phyloP scores from a whole-genome alignment of 35 echinoderm and acorn worm genomes.

The Heliocidaris tuberculata region DNA sequence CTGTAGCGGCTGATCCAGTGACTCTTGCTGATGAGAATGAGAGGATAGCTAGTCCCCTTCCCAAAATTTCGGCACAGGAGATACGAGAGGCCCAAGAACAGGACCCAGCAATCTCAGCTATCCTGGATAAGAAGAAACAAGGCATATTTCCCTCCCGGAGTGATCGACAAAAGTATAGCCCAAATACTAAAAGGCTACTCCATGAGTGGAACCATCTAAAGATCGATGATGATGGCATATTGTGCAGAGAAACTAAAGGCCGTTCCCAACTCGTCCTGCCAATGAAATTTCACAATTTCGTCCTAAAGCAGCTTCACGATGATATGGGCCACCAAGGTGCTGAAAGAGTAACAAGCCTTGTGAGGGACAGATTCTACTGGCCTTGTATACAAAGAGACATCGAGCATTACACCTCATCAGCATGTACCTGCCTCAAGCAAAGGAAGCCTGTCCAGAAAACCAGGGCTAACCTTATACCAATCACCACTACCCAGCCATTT shows the following conservation, averaged over 20 bases:
- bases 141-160: no score
- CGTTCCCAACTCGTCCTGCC: constrained; percentile 20
- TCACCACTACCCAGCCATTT: constrained; percentile 59
- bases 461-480: constrained; percentile 38
- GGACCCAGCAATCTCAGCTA: no score
- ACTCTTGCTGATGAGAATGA: no score
- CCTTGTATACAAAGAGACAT: constrained; percentile 61
- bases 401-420: constrained; percentile 6
- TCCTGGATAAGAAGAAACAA: no score
- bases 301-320: constrained; percentile 36
- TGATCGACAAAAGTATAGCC: no score
- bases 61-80: no score
- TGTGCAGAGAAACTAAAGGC: background rate
- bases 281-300: background rate
- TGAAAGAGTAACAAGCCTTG: constrained; percentile 51
- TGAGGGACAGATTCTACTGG: constrained; percentile 62
- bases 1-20: no score
- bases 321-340: constrained; percentile 57
- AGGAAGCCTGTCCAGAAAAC: constrained; percentile 21
- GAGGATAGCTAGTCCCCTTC: no score
- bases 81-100: no score
- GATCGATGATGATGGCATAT: background rate
- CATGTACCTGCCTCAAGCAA: constrained; percentile 41
- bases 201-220: constrained; percentile 2
- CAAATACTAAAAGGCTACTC: no score